These are phyloP conservation scores for Antigone vipio DNA, from an alignment of 2,113 vertebrate species.

Conservation along the genomic window DNA sequence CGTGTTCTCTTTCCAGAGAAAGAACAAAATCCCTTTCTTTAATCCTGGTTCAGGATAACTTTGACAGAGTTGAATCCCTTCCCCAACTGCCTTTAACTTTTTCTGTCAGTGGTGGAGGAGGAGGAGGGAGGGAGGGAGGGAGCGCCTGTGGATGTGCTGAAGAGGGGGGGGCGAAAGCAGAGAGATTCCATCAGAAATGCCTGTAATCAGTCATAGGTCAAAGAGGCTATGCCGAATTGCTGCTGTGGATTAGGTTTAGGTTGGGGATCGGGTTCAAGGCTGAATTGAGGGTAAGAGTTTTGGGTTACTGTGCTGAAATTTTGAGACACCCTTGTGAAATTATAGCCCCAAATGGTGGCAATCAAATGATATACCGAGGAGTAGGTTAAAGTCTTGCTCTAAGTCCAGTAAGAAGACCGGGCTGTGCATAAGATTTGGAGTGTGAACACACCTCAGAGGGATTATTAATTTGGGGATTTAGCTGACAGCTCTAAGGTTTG, in stretches of 20 bases:
- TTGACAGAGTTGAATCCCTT: not conserved
- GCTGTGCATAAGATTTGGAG: not conserved
- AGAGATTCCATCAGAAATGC: not conserved
- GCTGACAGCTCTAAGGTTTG: not conserved
- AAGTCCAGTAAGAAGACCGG: not conserved
- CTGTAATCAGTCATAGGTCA: not conserved
- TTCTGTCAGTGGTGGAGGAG: not conserved
- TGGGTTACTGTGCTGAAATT: constrained; percentile 22
- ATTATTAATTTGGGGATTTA: not conserved
- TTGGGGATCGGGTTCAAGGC: constrained; percentile 26
- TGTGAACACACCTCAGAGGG: not conserved
- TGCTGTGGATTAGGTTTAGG: constrained; percentile 5
- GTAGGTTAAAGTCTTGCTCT: not conserved
- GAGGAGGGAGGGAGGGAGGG: not conserved
- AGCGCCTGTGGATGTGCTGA: not conserved
- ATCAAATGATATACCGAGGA: not conserved
- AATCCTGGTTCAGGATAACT: not conserved
- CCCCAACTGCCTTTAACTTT: not conserved
- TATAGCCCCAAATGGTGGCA: not conserved
- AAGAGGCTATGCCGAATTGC: not conserved
- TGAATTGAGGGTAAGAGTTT: constrained; percentile 23
- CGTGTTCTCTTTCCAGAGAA: not conserved
- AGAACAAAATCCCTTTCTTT: not conserved
- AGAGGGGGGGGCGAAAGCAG: not conserved
- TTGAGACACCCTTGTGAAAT: constrained; percentile 39